Evolutionary conservation across 2,888 invertebrate genomes (phyloP).

Genomic region (Seladonia tumulorum): DNA sequence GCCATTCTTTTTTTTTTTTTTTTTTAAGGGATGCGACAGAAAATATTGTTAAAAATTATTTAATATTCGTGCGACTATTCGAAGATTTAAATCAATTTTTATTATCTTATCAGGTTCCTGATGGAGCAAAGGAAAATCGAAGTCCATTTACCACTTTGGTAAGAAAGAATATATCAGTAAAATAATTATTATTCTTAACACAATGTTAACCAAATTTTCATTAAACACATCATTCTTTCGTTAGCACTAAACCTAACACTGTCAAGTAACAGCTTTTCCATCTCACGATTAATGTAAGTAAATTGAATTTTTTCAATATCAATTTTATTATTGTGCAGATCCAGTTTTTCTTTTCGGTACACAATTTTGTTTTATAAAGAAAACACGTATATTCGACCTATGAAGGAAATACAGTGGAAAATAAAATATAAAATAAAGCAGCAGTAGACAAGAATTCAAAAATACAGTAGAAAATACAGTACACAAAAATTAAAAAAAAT

Average conservation of each 20-base stretch:
- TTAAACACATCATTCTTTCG: neutral
- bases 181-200: neutral
- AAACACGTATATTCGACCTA: neutral
- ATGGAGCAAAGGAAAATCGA: neutral
- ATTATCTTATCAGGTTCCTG: neutral
- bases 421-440: too few species aligned
- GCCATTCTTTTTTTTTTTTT: neutral
- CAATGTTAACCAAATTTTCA: neutral
- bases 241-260: neutral
- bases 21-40: neutral
- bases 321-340: too few species aligned
- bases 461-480: neutral
- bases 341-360: too few species aligned
- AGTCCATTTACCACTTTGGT: neutral
- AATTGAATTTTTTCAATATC: neutral
- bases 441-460: neutral
- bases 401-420: neutral
- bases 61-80: neutral
- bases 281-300: neutral
- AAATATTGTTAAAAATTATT: neutral
- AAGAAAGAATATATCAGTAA: neutral
- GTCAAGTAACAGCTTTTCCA: neutral
- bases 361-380: neutral
- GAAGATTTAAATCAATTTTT: neutral
- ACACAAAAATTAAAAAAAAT: neutral